A percentile compares a stretch with the other conserved stretches of the same genome.
phyloP scores from a whole-genome alignment of 2,888 invertebrate species.

The Drosophila kuntzei region DNA sequence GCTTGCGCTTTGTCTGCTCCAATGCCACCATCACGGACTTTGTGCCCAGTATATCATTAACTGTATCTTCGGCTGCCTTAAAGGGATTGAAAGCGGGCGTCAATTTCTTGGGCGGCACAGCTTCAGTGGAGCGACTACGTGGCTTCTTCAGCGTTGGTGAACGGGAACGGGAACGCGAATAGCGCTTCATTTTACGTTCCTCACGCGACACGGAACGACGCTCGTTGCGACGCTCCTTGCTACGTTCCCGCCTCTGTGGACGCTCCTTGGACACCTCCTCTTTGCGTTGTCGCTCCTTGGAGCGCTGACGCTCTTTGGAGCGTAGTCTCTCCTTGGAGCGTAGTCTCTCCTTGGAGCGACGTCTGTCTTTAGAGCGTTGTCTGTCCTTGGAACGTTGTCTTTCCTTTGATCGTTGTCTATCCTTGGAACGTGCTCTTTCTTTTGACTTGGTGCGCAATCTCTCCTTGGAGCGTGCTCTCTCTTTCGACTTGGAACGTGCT shows the following conservation, averaged over 20 bases:
- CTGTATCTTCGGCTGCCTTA: constrained; percentile 71
- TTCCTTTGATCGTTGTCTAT: constrained; percentile 17
- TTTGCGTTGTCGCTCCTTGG: constrained; percentile 13
- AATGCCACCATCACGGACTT: constrained; percentile 70
- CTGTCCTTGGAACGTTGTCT: constrained; percentile 35
- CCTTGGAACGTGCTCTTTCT: constrained; percentile 13
- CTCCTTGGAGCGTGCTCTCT: constrained; percentile 34
- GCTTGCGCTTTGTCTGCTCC: constrained; percentile 62
- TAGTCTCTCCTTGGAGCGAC: constrained; percentile 18
- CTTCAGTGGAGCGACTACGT: constrained; percentile 49
- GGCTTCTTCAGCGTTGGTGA: constrained; percentile 36
- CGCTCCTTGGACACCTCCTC: constrained; percentile 25
- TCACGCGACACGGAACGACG: constrained; percentile 30
- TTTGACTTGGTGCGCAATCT: constrained; percentile 15
- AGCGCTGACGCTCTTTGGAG: constrained; percentile 9
- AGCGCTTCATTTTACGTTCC: constrained; percentile 41
- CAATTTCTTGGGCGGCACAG: constrained; percentile 34
- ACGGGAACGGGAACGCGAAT: constrained; percentile 52
- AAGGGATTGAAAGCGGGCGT: constrained; percentile 75
- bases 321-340: constrained; percentile 31
- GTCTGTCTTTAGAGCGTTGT: constrained; percentile 24
- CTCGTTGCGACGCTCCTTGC: constrained; percentile 19
- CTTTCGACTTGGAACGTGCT: constrained; percentile 9
- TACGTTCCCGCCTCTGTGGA: constrained; percentile 25
- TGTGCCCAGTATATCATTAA: constrained; percentile 70